These are phyloP conservation scores for Drosophila nannoptera DNA, from an alignment of 1,140 invertebrate genomes.

Conservation along the genomic window DNA sequence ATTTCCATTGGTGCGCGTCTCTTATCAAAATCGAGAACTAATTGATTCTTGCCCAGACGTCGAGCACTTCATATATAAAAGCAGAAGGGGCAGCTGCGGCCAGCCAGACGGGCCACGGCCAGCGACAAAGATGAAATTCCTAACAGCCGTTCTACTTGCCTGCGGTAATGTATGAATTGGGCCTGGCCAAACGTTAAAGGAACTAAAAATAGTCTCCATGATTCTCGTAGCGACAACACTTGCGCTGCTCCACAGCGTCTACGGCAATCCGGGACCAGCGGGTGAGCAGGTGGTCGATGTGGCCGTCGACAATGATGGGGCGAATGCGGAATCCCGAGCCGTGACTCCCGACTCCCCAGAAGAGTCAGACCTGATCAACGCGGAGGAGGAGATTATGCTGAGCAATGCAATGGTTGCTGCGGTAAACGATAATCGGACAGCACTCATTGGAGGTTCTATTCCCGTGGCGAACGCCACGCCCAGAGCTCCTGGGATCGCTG, in stretches of 20 bases:
- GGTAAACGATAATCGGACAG: too few relatives aligned
- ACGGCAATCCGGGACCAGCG: constrained; percentile 14
- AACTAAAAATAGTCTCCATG: constrained; percentile 48
- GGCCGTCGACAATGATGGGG: too few relatives aligned
- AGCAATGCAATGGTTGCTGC: too few relatives aligned
- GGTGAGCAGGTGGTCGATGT: too few relatives aligned
- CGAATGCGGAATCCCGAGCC: too few relatives aligned
- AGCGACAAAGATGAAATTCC: constrained; percentile 44
- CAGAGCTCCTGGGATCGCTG: too few relatives aligned
- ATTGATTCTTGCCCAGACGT: constrained; percentile 42
- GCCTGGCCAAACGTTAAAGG: constrained; percentile 23
- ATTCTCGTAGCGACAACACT: constrained; percentile 52
- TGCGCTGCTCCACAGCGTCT: constrained; percentile 46
- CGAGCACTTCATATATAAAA: constrained; percentile 45
- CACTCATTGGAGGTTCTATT: too few relatives aligned
- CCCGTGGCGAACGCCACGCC: too few relatives aligned
- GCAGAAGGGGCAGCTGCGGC: not conserved
- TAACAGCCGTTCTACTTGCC: constrained; percentile 48
- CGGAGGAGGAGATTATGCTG: too few relatives aligned
- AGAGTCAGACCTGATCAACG: too few relatives aligned
- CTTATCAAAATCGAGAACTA: constrained; percentile 34
- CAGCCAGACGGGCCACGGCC: not conserved
- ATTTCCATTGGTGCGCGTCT: not conserved
- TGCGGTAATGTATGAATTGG: constrained; percentile 48
- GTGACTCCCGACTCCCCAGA: too few relatives aligned